A percentile compares a stretch with the other conserved stretches of the same genome.
Conservation (phyloP, 2,113 vertebrate species). For the Strigops habroptila region DNA sequence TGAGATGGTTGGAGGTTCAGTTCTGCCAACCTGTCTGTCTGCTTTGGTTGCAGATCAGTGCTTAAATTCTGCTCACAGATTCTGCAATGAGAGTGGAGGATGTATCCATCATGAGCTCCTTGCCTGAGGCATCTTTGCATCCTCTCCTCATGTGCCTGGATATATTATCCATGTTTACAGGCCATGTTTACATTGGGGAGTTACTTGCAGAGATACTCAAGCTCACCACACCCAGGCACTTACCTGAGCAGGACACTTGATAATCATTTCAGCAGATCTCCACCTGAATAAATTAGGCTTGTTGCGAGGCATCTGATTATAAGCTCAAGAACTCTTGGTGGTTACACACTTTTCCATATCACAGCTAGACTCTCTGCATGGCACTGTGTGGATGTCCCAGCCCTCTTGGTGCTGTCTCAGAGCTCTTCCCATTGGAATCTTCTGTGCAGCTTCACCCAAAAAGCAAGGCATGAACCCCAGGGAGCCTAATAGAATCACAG, state of each 20-base stretch:
- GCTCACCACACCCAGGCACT: neutral
- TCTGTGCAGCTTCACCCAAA: neutral
- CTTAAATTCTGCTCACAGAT: neutral
- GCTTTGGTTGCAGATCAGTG: neutral
- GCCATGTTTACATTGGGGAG: neutral
- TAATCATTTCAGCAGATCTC: neutral
- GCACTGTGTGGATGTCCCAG: neutral
- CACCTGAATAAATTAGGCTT: neutral
- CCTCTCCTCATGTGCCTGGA: neutral
- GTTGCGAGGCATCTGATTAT: neutral
- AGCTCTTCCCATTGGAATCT: neutral
- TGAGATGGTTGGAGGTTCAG: neutral
- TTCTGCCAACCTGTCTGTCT: neutral
- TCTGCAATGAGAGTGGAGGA: neutral
- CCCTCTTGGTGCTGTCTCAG: neutral
- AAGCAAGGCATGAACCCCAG: accelerated
- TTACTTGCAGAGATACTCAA: neutral
- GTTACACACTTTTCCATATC: neutral
- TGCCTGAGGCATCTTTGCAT: neutral
- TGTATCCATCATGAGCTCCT: neutral
- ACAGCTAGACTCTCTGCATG: neutral
- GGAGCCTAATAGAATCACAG: neutral
- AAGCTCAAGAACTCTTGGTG: neutral
- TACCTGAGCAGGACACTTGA: neutral
- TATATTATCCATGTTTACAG: neutral